A percentile compares a stretch with the other conserved stretches of the same genome.
Evolutionary conservation across 2,113 vertebrate genomes (phyloP).

Genomic region (Otis tarda): DNA sequence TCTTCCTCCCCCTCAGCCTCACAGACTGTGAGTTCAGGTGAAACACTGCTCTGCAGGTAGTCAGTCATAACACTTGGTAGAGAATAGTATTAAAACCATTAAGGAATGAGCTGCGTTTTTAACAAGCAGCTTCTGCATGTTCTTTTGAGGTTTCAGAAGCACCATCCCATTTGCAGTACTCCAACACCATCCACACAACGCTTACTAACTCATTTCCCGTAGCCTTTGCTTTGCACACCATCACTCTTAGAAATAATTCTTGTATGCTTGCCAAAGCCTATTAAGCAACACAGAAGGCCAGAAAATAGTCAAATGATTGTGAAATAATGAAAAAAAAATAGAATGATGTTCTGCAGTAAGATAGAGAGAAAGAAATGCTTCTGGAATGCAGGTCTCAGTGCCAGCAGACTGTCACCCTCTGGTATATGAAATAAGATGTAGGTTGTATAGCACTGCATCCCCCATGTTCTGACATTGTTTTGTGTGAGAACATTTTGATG

Average conservation of each 20-base stretch:
- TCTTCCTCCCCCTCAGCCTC: conserved; percentile 43
- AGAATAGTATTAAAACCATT: conserved; percentile 20
- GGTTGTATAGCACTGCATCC: background rate
- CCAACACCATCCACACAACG: background rate
- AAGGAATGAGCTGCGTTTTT: conserved; percentile 7
- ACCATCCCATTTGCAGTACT: background rate
- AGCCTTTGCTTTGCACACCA: conserved; percentile 18
- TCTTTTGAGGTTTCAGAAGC: background rate
- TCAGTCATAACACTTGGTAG: conserved; percentile 48
- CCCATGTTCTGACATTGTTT: background rate
- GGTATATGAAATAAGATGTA: background rate
- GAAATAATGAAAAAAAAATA: background rate
- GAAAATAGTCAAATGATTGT: background rate
- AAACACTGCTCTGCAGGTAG: conserved; percentile 55
- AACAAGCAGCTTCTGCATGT: conserved; percentile 37
- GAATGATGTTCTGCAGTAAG: background rate
- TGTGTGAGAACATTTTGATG: background rate
- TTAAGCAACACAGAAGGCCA: background rate
- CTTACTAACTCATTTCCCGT: conserved; percentile 1
- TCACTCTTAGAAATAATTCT: background rate
- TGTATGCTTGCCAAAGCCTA: background rate
- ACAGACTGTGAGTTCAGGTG: conserved; percentile 63
- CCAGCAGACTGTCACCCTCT: background rate
- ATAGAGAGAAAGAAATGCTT: background rate
- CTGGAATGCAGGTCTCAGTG: background rate